phyloP scores from a whole-genome alignment of 2,888 invertebrate genomes.

The Ceriagrion tenellum region DNA sequence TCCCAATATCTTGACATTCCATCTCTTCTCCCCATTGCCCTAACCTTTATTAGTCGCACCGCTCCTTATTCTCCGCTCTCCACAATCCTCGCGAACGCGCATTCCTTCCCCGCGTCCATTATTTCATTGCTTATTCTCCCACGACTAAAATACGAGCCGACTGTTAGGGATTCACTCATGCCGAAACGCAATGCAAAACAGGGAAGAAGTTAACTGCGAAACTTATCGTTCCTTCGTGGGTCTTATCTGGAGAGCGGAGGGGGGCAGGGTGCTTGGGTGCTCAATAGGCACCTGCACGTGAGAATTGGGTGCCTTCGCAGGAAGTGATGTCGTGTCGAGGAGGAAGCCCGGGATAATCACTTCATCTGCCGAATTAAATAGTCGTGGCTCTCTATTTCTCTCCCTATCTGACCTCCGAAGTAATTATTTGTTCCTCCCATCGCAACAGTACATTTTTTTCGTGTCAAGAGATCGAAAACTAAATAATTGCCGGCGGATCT shows the following conservation, averaged over 20 bases:
- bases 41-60: neutral
- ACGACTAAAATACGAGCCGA: conserved; percentile 60
- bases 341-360: conserved; percentile 36
- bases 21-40: conserved; percentile 28
- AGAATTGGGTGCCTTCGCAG: conserved; percentile 62
- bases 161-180: conserved; percentile 60
- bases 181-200: conserved; percentile 61
- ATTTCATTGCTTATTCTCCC: conserved; percentile 55
- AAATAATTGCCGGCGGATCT: neutral
- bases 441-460: neutral
- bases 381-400: neutral
- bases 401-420: neutral
- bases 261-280: neutral
- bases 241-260: conserved; percentile 36
- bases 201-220: conserved; percentile 61
- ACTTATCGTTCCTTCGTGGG: conserved; percentile 60
- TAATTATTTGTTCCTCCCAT: neutral
- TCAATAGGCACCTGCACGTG: conserved; percentile 60
- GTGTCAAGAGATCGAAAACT: conserved; percentile 32
- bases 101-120: conserved; percentile 13
- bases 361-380: conserved; percentile 52
- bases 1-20: conserved; percentile 23
- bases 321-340: conserved; percentile 56
- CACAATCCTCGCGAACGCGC: neutral
- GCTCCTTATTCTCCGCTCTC: neutral